These are phyloP conservation scores for Avahi laniger DNA, from an alignment of 2,797 vertebrate genomes.

Conservation along the genomic window DNA sequence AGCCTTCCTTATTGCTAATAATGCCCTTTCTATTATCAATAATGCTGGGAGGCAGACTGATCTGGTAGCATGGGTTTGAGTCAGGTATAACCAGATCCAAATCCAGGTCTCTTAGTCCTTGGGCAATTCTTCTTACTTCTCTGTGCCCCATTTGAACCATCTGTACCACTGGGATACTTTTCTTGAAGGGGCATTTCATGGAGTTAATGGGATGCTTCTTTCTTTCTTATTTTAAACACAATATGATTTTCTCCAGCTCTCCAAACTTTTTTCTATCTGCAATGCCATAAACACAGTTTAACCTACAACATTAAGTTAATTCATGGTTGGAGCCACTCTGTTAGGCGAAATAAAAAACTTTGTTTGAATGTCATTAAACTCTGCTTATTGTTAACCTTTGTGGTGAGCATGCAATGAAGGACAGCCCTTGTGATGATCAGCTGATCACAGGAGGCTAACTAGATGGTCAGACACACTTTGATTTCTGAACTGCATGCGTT, in stretches of 20 bases:
- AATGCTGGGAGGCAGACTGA: not conserved
- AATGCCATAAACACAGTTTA: not conserved
- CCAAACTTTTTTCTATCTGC: not conserved
- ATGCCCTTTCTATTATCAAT: not conserved
- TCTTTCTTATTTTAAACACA: not conserved
- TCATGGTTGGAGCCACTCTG: not conserved
- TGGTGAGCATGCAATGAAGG: fast-evolving
- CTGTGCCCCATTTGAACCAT: not conserved
- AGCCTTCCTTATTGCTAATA: not conserved
- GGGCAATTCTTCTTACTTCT: not conserved
- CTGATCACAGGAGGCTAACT: not conserved
- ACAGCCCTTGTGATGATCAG: not conserved
- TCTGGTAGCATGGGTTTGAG: not conserved
- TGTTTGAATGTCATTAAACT: not conserved
- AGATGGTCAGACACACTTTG: not conserved
- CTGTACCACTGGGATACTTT: not conserved
- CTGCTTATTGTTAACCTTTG: not conserved
- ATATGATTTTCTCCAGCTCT: not conserved
- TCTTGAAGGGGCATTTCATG: not conserved
- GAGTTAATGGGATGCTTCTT: not conserved
- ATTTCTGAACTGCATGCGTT: not conserved
- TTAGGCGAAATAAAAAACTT: not conserved
- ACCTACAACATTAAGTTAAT: not conserved
- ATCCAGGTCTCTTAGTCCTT: not conserved
- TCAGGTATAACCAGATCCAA: not conserved